Conservation (phyloP, 2,888 invertebrate species). For the Eledone cirrhosa region DNA sequence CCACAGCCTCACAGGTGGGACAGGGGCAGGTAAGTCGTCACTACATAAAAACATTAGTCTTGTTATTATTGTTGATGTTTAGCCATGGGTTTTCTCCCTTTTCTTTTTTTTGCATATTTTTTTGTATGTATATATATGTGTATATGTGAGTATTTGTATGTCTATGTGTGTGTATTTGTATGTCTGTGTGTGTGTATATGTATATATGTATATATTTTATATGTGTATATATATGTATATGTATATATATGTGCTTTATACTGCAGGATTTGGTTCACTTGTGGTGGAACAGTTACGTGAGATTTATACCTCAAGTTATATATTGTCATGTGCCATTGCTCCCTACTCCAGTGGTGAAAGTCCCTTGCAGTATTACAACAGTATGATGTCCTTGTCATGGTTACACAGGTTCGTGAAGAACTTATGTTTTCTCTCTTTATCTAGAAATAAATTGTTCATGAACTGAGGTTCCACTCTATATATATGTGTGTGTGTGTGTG, state of each 20-base stretch:
- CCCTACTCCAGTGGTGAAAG: slow-evolving; percentile 63
- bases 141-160: too few relatives aligned
- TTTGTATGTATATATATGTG: too few relatives aligned
- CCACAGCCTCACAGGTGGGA: slow-evolving; percentile 65
- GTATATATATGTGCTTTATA: neutral
- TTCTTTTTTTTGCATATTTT: too few relatives aligned
- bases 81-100: too few relatives aligned
- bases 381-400: slow-evolving; percentile 53
- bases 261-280: slow-evolving; percentile 59
- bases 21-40: slow-evolving; percentile 57
- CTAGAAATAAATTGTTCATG: too few relatives aligned
- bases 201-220: neutral
- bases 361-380: slow-evolving; percentile 65
- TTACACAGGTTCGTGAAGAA: slow-evolving; percentile 53
- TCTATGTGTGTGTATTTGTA: too few relatives aligned
- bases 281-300: slow-evolving; percentile 58
- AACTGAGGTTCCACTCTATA: too few relatives aligned
- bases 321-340: slow-evolving; percentile 60
- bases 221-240: slow-evolving; percentile 2
- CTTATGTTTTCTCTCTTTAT: too few relatives aligned
- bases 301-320: slow-evolving; percentile 54
- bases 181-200: neutral
- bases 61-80: too few relatives aligned
- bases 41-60: too few relatives aligned
- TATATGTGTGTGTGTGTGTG: too few relatives aligned